Conservation (phyloP, 1,140 invertebrate genomes). For the Drosophila ironensis region DNA sequence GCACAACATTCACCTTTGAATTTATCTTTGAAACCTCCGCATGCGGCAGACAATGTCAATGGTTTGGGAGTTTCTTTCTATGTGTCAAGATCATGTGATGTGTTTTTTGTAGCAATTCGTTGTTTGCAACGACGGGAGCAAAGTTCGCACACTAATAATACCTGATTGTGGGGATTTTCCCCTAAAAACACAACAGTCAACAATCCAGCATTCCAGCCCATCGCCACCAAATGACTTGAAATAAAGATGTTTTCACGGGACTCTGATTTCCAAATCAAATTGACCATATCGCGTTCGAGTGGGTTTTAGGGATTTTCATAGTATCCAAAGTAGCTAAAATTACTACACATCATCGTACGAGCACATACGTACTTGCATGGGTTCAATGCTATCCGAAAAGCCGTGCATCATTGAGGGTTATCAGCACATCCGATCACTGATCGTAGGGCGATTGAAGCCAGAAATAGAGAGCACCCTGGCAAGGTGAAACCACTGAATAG, state of each 20-base stretch:
- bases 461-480: constrained; percentile 30
- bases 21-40: neutral
- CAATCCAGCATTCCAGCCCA: neutral
- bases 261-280: constrained; percentile 55
- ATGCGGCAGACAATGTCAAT: constrained; percentile 49
- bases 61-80: constrained; percentile 19
- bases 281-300: constrained; percentile 46
- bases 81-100: constrained; percentile 45
- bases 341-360: no score
- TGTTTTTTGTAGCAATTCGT: no score
- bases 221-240: constrained; percentile 20
- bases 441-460: constrained; percentile 1
- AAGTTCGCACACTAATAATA: constrained; percentile 42
- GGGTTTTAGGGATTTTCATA: no score
- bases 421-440: constrained; percentile 22
- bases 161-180: neutral
- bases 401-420: neutral
- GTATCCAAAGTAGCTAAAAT: no score
- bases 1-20: no score
- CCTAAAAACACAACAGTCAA: neutral
- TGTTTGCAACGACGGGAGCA: neutral
- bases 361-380: neutral
- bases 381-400: constrained; percentile 26
- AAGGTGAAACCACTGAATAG: constrained; percentile 49
- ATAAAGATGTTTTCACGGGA: constrained; percentile 53